Percentiles rank a stretch among this genome's conserved stretches.
Conservation (phyloP, 1,140 invertebrate genomes). For the Notospermus geniculatus region DNA sequence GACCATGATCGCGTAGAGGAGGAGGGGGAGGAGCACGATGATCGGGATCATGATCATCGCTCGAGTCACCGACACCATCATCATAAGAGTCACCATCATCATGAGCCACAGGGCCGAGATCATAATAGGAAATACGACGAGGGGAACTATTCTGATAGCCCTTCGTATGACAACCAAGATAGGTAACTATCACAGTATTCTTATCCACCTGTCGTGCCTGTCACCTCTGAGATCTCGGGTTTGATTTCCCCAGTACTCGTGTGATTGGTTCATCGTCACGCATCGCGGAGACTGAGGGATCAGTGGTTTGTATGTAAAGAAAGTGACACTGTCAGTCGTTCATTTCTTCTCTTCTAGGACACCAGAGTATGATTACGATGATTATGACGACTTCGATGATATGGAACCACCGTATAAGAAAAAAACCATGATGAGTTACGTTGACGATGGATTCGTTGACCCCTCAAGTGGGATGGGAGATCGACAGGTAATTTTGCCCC, state of each 20-base stretch:
- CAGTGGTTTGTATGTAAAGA: background rate
- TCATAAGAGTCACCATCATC: conserved; percentile 12
- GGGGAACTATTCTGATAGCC: conserved; percentile 18
- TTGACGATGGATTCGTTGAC: conserved; percentile 38
- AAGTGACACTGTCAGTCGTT: background rate
- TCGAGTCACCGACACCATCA: background rate
- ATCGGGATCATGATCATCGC: conserved; percentile 10
- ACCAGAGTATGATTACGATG: background rate
- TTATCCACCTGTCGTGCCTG: no score
- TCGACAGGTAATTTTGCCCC: conserved; percentile 36
- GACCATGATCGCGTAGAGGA: conserved; percentile 30
- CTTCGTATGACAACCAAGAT: conserved; percentile 35
- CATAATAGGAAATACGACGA: background rate
- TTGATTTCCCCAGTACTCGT: no score
- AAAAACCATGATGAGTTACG: conserved; percentile 27
- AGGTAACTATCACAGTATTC: conserved; percentile 51
- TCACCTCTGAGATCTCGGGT: background rate
- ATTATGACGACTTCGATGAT: conserved; percentile 17
- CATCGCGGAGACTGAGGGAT: background rate
- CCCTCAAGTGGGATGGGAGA: conserved; percentile 36
- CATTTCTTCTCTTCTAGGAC: background rate
- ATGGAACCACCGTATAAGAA: conserved; percentile 43
- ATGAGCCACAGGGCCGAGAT: conserved; percentile 20
- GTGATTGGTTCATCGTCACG: no score
- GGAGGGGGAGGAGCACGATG: conserved; percentile 9